Base-by-base conservation (phyloP, 2,888 invertebrate genomes). In the Malthinus flaveolus region DNA sequence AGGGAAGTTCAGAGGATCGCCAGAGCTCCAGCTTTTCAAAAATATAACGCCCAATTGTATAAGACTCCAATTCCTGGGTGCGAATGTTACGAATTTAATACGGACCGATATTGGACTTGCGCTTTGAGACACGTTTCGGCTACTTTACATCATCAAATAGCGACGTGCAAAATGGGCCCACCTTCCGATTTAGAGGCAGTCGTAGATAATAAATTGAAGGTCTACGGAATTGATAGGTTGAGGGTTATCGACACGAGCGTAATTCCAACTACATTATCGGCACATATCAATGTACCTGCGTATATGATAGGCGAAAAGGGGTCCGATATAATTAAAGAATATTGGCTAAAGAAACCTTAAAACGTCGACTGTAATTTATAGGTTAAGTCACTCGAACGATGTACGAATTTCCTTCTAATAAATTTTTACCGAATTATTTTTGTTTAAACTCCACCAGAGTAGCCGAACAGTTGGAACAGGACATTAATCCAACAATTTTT, bases 281-380 rank as follows among this genome's bases (percentile, higher is more conserved):
- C 82, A 0, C 84, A 85, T 64, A 78, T 81, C 0, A 83, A 81
- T 45, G 83, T 81, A 0, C 81, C 80, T 0, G 78, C 81, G 42
- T 79, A 78, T 52, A 84, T 84, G 84, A 79, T 85, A 1, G 85
- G 81, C 1, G 85, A 85, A 65, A 84, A 83, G 65, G 82, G 80
- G 0, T 76, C 84, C 0, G 84, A 83, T 67, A 73, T 83, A 70
- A 80, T 83, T 4, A 82, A 82, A 64, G 65, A 73, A 50, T 72
- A 72, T 6, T 82, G 81, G 81, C 51, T 9, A 1, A 7, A 15
- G n/a, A 15, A 15, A 23, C 5, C 23, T 23, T 23, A 23, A 23
- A 2, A 23, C 5, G 23, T 23, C 2, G 2, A 23, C 2, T 23
- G 2, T 23, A 23, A 23, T 23, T 23, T 23, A 5, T 23, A 23